phyloP scores from a whole-genome alignment of 2,113 vertebrate genomes.

The Istiophorus platypterus region DNA sequence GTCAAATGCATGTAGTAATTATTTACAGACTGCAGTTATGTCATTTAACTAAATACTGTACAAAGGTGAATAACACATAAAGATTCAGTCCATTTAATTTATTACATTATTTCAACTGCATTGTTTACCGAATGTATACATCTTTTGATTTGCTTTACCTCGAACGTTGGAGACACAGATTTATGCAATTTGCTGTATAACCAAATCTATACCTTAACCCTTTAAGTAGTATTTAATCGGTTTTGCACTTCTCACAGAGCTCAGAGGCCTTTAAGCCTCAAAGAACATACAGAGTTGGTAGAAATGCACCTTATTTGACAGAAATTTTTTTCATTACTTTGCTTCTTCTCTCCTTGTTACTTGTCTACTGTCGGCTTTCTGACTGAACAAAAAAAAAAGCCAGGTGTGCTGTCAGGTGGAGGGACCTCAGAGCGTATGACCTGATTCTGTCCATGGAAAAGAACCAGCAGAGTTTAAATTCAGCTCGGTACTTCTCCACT shows the following conservation, averaged over 20 bases:
- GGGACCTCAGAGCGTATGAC: conserved; percentile 1
- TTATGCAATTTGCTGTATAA: no score
- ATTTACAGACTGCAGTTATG: no score
- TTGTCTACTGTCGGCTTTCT: background rate
- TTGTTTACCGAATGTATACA: no score
- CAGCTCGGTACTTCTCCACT: conserved; percentile 16
- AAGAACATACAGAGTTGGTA: background rate
- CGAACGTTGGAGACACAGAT: no score
- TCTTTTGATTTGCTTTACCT: no score
- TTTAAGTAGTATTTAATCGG: background rate
- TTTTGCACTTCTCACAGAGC: background rate
- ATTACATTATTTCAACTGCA: no score
- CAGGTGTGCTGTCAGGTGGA: background rate
- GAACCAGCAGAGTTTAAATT: conserved; percentile 33
- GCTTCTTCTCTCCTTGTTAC: background rate
- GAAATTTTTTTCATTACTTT: background rate
- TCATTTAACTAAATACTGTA: no score
- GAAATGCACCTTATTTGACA: background rate
- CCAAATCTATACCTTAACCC: background rate
- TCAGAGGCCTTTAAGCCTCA: background rate
- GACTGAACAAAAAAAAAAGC: background rate
- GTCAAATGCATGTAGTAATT: no score
- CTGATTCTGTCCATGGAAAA: conserved; percentile 31
- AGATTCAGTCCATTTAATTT: no score
- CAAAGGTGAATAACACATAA: no score